These are phyloP conservation scores for Eristalis tenax DNA, from an alignment of 2,888 invertebrate genomes.

Conservation along the genomic window DNA sequence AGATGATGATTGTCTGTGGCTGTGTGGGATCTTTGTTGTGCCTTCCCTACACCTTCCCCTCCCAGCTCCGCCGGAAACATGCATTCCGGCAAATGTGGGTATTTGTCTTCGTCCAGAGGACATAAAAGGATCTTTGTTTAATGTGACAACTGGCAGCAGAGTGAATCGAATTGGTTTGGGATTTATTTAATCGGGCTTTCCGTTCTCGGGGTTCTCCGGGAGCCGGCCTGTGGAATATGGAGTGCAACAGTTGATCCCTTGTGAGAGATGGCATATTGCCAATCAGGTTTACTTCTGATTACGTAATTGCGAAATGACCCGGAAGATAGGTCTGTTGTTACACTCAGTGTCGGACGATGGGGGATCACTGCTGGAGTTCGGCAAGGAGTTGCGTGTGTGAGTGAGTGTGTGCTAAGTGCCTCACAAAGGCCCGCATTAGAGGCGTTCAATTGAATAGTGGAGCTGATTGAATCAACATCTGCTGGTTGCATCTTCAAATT, in stretches of 20 bases:
- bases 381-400: neutral
- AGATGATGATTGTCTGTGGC: neutral
- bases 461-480: neutral
- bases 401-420: neutral
- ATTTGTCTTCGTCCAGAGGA: conserved; percentile 14
- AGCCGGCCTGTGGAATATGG: neutral
- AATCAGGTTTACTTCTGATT: conserved; percentile 24
- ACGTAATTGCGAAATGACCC: conserved; percentile 21
- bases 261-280: conserved; percentile 15
- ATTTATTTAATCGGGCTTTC: conserved; percentile 57
- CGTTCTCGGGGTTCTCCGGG: conserved; percentile 3
- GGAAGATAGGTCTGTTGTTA: neutral
- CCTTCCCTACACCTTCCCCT: neutral
- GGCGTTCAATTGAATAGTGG: neutral
- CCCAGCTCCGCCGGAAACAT: neutral
- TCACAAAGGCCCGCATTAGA: neutral
- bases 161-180: conserved; percentile 44
- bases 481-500: neutral
- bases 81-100: conserved; percentile 19
- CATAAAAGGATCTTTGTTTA: conserved; percentile 26
- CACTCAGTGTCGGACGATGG: neutral
- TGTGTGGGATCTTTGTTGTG: neutral
- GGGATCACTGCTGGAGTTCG: neutral
- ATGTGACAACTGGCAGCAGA: conserved; percentile 47
- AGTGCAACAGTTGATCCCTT: conserved; percentile 36